These are phyloP conservation scores for Odontophorus gujanensis DNA, from an alignment of 2,113 vertebrate species.

Conservation along the genomic window DNA sequence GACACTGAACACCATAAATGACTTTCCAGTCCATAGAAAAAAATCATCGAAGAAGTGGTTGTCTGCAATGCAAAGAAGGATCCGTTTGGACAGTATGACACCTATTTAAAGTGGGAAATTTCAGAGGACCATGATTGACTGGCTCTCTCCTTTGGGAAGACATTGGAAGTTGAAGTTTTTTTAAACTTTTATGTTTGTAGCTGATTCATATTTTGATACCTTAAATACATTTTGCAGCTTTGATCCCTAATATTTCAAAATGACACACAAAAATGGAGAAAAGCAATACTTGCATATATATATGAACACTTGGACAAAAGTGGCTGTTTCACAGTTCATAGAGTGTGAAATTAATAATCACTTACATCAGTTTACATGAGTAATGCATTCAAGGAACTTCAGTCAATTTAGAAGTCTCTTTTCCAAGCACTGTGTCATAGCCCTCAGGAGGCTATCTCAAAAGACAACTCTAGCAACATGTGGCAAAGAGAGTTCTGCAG, in stretches of 20 bases:
- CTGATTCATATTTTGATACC: background rate
- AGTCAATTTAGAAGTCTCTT: background rate
- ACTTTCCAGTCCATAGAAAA: background rate
- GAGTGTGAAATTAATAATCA: background rate
- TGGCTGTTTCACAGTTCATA: background rate
- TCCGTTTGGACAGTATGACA: background rate
- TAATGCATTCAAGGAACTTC: background rate
- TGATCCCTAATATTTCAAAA: background rate
- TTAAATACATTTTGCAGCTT: background rate
- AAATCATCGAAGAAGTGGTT: background rate
- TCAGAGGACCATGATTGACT: background rate
- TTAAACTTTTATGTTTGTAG: background rate
- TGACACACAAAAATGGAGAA: background rate
- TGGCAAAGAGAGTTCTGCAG: background rate
- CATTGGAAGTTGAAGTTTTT: background rate
- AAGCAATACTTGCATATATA: background rate
- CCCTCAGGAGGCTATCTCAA: background rate
- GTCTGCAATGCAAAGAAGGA: background rate
- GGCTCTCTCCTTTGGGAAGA: background rate
- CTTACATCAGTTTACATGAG: background rate
- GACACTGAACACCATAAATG: background rate
- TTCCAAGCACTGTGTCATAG: background rate
- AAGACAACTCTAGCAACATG: background rate
- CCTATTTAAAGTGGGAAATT: background rate
- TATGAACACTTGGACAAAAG: background rate